Conservation (phyloP, 2,888 invertebrate species). For the Timema podura region DNA sequence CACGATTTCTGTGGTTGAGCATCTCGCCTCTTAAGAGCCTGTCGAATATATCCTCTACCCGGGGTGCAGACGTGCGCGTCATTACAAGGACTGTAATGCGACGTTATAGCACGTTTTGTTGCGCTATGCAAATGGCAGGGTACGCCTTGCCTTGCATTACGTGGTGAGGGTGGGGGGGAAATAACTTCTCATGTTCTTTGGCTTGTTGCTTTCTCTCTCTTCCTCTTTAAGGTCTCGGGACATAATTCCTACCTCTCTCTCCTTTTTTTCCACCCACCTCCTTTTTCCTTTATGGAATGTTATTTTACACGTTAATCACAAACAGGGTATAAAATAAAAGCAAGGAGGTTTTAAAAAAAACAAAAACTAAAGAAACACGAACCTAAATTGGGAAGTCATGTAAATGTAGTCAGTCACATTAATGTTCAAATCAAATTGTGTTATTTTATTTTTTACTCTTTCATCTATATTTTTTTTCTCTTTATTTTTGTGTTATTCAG, state of each 20-base stretch:
- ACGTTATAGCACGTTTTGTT: conserved; percentile 11
- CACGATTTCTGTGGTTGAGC: too few species aligned
- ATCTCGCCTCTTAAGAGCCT: too few species aligned
- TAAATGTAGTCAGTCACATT: conserved; percentile 14
- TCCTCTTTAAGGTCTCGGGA: too few species aligned
- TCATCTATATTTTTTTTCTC: conserved; percentile 2
- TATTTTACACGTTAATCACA: conserved; percentile 17
- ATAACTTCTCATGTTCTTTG: conserved; percentile 11
- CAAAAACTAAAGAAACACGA: conserved; percentile 1
- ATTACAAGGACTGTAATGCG: conserved; percentile 13
- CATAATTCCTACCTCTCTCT: background rate
- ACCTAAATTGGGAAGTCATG: conserved; percentile 9
- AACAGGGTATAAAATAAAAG: conserved; percentile 2
- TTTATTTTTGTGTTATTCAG: background rate
- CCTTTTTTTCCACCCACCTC: background rate
- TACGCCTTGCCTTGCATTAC: too few species aligned
- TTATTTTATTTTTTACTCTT: too few species aligned
- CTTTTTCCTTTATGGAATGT: background rate
- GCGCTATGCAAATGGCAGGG: conserved; percentile 15
- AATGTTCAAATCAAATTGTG: conserved; percentile 14
- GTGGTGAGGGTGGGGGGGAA: too few species aligned
- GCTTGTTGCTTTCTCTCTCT: too few species aligned
- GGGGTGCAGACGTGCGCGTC: conserved; percentile 17
- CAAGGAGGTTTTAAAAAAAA: background rate
- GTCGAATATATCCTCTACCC: too few species aligned